Percentiles rank a stretch among this genome's conserved stretches.
These are phyloP conservation scores for Nannoperca obscura DNA, from an alignment of 2,797 vertebrate species.

Conservation along the genomic window DNA sequence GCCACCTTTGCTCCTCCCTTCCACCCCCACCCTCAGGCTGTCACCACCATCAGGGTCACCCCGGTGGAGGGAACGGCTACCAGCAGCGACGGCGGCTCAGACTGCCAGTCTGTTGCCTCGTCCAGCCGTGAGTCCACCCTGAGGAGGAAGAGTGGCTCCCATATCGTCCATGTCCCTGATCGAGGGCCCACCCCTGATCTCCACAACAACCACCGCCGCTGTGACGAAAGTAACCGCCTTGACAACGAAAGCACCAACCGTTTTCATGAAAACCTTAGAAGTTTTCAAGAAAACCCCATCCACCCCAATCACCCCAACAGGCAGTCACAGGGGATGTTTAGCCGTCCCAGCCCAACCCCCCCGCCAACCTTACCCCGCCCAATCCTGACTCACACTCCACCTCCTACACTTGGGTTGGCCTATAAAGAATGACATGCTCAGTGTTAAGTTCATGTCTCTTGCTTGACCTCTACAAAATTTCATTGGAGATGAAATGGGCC, in stretches of 20 bases:
- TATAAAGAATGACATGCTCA: conserved; percentile 73
- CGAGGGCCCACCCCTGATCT: conserved; percentile 91
- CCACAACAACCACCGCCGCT: conserved; percentile 87
- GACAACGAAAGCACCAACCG: conserved; percentile 69
- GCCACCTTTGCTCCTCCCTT: conserved; percentile 73
- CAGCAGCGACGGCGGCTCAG: conserved; percentile 91
- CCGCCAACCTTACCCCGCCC: conserved; percentile 80
- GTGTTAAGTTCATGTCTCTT: not conserved
- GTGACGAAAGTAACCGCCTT: conserved; percentile 57
- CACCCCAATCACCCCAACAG: conserved; percentile 61
- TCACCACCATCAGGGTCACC: conserved; percentile 93
- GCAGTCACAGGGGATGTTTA: conserved; percentile 80
- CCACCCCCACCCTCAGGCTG: conserved; percentile 87
- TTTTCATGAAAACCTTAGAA: conserved; percentile 82
- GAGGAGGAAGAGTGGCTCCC: conserved; percentile 86
- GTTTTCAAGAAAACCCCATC: conserved; percentile 82
- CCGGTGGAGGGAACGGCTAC: conserved; percentile 87
- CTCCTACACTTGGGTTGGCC: conserved; percentile 76
- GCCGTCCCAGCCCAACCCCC: conserved; percentile 80
- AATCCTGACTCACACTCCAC: conserved; percentile 77
- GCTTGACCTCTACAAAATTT: not conserved
- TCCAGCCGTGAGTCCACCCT: conserved; percentile 95
- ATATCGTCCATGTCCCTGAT: conserved; percentile 86
- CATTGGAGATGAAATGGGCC: not conserved
- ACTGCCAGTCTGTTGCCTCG: conserved; percentile 91